Evolutionary conservation across 2,888 invertebrate genomes (phyloP), one percentile per base, ranked within the genome.

Genomic region (Acanthosepion lycidas): DNA sequence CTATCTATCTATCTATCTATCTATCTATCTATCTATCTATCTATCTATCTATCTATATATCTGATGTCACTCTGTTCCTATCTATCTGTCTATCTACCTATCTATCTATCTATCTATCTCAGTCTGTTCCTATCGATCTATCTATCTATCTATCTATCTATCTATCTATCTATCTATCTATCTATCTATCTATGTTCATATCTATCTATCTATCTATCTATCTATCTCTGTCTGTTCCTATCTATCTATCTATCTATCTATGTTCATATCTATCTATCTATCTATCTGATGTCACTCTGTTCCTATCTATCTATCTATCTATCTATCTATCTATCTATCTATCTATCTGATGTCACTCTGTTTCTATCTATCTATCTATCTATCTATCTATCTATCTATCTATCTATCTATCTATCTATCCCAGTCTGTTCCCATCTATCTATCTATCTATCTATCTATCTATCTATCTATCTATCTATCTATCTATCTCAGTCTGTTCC

Each of bases 111-210:
- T 78, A 78, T 78, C n/a, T n/a, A 78, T 78, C 28, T 78, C n/a
- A n/a, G n/a, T n/a, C n/a, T n/a, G n/a, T n/a, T n/a, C n/a, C n/a
- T 78, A 78, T 78, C n/a, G 33, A 78, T 78, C 1, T 33, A 78
- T 78, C n/a, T 78, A 78, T 78, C n/a, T 78, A 78, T 78, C n/a
- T 78, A 78, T n/a, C 78, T 78, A 78, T 78, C n/a, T n/a, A 78
- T 78, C 28, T 78, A 78, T 78, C n/a, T 78, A 78, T 78, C 1
- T 33, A 78, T 78, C n/a, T 78, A 78, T 78, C n/a, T 78, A 78
- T 78, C n/a, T 78, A 78, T n/a, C 78, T 78, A 78, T 78, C n/a
- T n/a, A 78, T 78, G 6, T 78, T 42, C 2, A 6, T 78, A 78
- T 78, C n/a, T 78, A 78, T 78, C 1, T 33, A 78, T 78, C n/a